Base-by-base conservation (phyloP, 1,140 invertebrate species). In the Charaxes varanes region DNA sequence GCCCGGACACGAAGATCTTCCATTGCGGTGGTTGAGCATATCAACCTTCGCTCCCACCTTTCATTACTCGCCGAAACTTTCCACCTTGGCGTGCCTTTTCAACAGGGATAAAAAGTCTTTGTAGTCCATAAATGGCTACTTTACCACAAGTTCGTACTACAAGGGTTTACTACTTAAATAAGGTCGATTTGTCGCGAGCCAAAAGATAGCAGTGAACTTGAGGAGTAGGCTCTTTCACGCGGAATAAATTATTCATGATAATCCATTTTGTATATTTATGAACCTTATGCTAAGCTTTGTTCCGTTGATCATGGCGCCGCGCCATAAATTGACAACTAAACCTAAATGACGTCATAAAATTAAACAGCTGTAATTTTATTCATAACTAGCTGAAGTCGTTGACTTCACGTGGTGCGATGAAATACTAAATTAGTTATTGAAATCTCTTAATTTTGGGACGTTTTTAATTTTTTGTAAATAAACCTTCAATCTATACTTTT, bases 201-300 rank as follows among this genome's bases (percentile, higher is more conserved):
- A n/a, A 30, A 15, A 15, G 27, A 16, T 15, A 2, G 13, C 16
- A 30, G 15, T 30, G 13, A 30, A 27, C 26, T 27, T 30, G 27
- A 15, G 11, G n/a, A 11, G 6, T n/a, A n/a, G 6, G 27, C n/a
- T 12, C 27, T 16, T 15, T 15, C 27, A 30, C 27, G 27, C 28
- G 28, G 28, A 6, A 18, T 31, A 18, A 13, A 31, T 31, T 31
- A 31, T 31, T 31, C 28, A 31, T 31, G 28, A 31, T 31, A 31
- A 31, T 17, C 28, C 28, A 3, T 31, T 31, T 31, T 1, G 28
- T 31, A 31, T 31, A 31, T 31, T 17, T 31, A 31, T 31, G 28
- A 31, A 31, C 13, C 13, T n/a, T n/a, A n/a, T n/a, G 2, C 6
- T 4, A 3, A 6, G 5, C 4, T 4, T 31, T 17, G 28, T 31